Percentiles rank a stretch among this genome's conserved stretches.
Conservation (phyloP, 2,113 vertebrate species). For the Chrysochloris asiatica region DNA sequence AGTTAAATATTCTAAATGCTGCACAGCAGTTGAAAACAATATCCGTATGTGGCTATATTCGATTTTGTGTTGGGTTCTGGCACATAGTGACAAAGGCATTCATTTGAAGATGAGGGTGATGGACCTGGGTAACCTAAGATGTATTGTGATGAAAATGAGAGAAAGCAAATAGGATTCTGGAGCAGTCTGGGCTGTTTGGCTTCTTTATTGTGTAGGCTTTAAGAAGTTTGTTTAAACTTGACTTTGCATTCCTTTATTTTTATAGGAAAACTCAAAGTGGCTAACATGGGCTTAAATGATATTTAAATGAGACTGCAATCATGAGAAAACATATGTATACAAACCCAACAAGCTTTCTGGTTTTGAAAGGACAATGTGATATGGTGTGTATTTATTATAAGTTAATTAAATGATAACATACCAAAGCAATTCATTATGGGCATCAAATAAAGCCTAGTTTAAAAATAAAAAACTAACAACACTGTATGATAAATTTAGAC, state of each 20-base stretch:
- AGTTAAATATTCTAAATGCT: background rate
- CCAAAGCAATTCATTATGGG: slow-evolving; percentile 53
- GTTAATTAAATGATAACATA: slow-evolving; percentile 73
- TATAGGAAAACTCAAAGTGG: slow-evolving; percentile 11
- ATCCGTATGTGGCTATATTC: background rate
- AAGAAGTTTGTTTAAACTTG: slow-evolving; percentile 48
- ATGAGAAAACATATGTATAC: slow-evolving; percentile 12
- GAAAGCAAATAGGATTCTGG: background rate
- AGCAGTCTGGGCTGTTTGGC: background rate
- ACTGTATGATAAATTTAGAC: slow-evolving; percentile 58
- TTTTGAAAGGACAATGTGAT: slow-evolving; percentile 38
- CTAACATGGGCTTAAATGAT: background rate
- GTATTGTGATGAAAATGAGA: background rate
- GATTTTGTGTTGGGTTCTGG: background rate
- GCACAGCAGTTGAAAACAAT: background rate
- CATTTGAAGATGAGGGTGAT: slow-evolving; percentile 36
- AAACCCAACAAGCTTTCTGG: slow-evolving; percentile 8
- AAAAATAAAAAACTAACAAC: background rate
- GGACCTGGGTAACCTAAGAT: background rate
- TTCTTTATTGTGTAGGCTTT: background rate
- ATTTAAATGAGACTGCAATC: slow-evolving; percentile 18
- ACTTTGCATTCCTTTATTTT: slow-evolving; percentile 44
- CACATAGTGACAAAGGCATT: slow-evolving; percentile 25
- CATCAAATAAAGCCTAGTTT: slow-evolving; percentile 45
- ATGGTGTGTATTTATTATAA: slow-evolving; percentile 28